Evolutionary conservation across 2,888 invertebrate species (phyloP).

Genomic region (Agrotis puta): DNA sequence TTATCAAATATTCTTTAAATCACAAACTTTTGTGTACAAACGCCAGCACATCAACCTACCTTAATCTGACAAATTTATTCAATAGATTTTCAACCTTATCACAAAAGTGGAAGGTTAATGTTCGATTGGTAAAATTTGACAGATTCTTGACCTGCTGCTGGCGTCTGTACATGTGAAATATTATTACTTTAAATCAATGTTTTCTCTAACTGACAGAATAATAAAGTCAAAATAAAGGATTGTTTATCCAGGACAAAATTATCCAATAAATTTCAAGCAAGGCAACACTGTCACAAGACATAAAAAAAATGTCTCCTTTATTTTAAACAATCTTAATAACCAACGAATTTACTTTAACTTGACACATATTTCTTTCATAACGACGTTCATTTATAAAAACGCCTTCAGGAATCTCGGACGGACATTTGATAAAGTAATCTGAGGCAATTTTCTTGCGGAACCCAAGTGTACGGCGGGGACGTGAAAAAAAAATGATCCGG

Average conservation of each 20-base stretch:
- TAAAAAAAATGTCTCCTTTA: slow-evolving; percentile 23
- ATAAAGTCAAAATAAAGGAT: background rate
- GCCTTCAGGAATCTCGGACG: slow-evolving; percentile 46
- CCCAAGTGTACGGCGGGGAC: slow-evolving; percentile 36
- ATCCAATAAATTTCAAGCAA: slow-evolving; percentile 1
- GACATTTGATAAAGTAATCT: slow-evolving; percentile 60
- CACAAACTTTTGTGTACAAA: too few species aligned
- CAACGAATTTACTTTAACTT: slow-evolving; percentile 46
- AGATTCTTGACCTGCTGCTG: too few species aligned
- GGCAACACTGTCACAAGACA: slow-evolving; percentile 11
- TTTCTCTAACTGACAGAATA: background rate
- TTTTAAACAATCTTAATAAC: slow-evolving; percentile 41
- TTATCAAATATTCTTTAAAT: too few species aligned
- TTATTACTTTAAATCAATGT: background rate
- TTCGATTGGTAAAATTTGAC: too few species aligned
- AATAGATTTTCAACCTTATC: too few species aligned
- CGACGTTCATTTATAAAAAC: slow-evolving; percentile 56
- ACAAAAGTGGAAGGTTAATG: too few species aligned
- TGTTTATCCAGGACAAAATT: background rate
- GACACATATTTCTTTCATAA: slow-evolving; percentile 58
- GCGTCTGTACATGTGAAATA: too few species aligned
- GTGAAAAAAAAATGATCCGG: slow-evolving; percentile 58
- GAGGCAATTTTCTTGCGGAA: slow-evolving; percentile 58
- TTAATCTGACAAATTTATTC: too few species aligned
- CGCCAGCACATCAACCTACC: too few species aligned